These are phyloP conservation scores for Cyrtodaria siliqua DNA, from an alignment of 2,888 invertebrate species.

Conservation along the genomic window DNA sequence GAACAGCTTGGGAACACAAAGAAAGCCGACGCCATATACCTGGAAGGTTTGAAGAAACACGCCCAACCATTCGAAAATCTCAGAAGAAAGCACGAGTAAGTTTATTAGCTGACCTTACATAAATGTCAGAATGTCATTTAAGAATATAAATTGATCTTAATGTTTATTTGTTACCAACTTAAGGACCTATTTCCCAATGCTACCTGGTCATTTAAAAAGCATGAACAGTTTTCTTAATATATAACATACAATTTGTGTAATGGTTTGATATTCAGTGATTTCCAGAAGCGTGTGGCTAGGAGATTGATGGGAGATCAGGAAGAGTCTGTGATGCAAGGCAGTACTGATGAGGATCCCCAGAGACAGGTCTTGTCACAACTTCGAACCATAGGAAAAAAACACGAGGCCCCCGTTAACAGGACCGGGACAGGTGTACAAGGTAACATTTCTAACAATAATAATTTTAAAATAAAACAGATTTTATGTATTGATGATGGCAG, in stretches of 20 bases:
- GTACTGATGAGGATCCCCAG: slow-evolving; percentile 89
- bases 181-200: no score
- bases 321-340: slow-evolving; percentile 88
- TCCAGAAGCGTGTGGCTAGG: slow-evolving; percentile 90
- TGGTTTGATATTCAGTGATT: slow-evolving; percentile 91
- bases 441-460: no score
- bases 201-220: no score
- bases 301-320: slow-evolving; percentile 44
- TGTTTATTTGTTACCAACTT: no score
- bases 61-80: slow-evolving; percentile 93
- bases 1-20: slow-evolving; percentile 93
- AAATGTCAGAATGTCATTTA: no score
- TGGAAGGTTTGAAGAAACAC: slow-evolving; percentile 91
- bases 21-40: slow-evolving; percentile 93
- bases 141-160: no score
- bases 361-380: slow-evolving; percentile 92
- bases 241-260: no score
- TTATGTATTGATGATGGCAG: no score
- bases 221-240: no score
- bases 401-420: slow-evolving; percentile 87
- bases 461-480: no score
- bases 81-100: slow-evolving; percentile 77
- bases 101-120: no score
- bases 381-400: slow-evolving; percentile 89
- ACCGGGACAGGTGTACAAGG: slow-evolving; percentile 71